These are phyloP conservation scores for Leistus spinibarbis DNA, from an alignment of 2,888 invertebrate genomes.

Conservation along the genomic window DNA sequence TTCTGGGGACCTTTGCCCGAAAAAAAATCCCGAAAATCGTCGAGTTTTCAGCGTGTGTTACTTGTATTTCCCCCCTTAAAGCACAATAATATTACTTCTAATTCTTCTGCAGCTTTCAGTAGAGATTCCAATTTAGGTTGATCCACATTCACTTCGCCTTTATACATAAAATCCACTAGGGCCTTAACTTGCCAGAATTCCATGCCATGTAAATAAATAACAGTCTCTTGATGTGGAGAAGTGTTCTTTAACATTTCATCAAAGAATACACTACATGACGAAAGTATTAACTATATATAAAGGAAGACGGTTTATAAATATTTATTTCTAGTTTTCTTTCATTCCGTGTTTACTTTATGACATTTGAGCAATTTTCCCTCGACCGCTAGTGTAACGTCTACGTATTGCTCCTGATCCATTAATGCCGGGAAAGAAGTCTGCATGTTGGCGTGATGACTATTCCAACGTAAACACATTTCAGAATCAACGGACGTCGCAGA, in stretches of 20 bases:
- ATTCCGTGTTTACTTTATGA: slow-evolving; percentile 61
- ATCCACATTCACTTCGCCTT: slow-evolving; percentile 60
- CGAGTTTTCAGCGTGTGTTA: too few species aligned
- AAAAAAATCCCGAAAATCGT: too few species aligned
- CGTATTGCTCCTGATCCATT: slow-evolving; percentile 60
- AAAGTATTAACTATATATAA: slow-evolving; percentile 59
- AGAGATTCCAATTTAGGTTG: slow-evolving; percentile 58
- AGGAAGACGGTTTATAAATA: slow-evolving; percentile 10
- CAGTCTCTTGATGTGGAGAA: slow-evolving; percentile 58
- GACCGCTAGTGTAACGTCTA: slow-evolving; percentile 62
- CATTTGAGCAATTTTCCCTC: slow-evolving; percentile 62
- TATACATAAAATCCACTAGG: slow-evolving; percentile 62
- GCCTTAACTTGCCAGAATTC: slow-evolving; percentile 60
- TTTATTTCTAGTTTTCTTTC: too few species aligned
- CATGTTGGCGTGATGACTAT: slow-evolving; percentile 63
- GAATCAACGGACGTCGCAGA: slow-evolving; percentile 44
- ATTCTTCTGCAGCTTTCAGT: slow-evolving; percentile 58
- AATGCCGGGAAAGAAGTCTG: slow-evolving; percentile 60
- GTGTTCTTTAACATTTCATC: slow-evolving; percentile 58
- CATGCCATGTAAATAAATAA: slow-evolving; percentile 59
- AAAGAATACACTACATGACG: slow-evolving; percentile 61
- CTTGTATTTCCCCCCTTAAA: too few species aligned
- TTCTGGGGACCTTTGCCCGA: too few species aligned
- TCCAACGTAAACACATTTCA: slow-evolving; percentile 62
- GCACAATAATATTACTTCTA: slow-evolving; percentile 51